These are phyloP conservation scores for Coracias cyanogaster DNA, from an alignment of 2,797 vertebrate species.

Conservation along the genomic window DNA sequence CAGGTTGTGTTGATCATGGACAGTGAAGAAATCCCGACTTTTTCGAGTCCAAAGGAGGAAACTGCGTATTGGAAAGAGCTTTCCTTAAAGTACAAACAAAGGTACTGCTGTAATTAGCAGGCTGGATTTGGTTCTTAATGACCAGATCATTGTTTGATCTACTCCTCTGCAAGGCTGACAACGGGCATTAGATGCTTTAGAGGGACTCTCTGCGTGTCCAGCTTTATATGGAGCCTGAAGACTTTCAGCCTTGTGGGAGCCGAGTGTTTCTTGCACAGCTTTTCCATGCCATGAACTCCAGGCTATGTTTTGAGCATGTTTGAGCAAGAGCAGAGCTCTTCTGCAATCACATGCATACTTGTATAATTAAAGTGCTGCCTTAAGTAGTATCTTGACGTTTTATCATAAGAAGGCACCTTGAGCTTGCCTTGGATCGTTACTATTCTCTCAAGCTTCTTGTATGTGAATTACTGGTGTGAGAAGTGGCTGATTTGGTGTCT, in stretches of 20 bases:
- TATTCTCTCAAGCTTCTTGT: neutral
- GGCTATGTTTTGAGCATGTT: slow-evolving; percentile 40
- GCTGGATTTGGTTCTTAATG: neutral
- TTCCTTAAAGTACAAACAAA: slow-evolving; percentile 93
- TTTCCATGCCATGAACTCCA: neutral
- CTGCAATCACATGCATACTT: neutral
- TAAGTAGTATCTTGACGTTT: slow-evolving; percentile 23
- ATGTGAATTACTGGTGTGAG: slow-evolving; percentile 17
- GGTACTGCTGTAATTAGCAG: slow-evolving; percentile 78
- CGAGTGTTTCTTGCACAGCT: neutral
- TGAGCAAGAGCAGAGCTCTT: slow-evolving; percentile 33
- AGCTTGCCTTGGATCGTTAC: neutral
- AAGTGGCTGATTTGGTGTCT: neutral
- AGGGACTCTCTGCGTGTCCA: neutral
- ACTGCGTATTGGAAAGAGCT: slow-evolving; percentile 95
- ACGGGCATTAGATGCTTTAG: neutral
- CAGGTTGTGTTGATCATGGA: slow-evolving; percentile 90
- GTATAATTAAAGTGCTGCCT: slow-evolving; percentile 40
- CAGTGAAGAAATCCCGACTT: slow-evolving; percentile 95
- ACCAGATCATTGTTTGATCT: neutral
- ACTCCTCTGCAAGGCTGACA: neutral
- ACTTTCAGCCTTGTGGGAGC: neutral
- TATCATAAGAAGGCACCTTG: slow-evolving; percentile 14
- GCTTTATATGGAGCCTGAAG: neutral
- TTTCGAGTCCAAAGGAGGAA: slow-evolving; percentile 95